Base-by-base conservation (phyloP, 2,888 invertebrate genomes). In the Eupithecia dodoneata region DNA sequence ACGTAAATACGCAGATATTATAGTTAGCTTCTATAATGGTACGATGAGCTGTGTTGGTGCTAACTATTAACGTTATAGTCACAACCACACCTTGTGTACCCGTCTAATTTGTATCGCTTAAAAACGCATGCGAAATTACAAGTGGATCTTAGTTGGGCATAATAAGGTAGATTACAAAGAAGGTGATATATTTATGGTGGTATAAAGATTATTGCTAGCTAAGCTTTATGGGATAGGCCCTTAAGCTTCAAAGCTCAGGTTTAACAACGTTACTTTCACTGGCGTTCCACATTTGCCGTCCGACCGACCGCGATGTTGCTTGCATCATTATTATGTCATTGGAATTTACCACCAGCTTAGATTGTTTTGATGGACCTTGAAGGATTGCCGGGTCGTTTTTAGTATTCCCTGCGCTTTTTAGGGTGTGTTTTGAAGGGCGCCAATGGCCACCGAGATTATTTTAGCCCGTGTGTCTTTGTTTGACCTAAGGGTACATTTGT, bases 291-390 rank as follows among this genome's bases (percentile, higher is more conserved):
- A 91, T 93, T 87, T 81, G 73, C 85, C 88, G 87, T 82, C 85
- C 87, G 83, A 86, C 82, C 84, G 84, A 85, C 84, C 83, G 86
- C 75, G 75, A 83, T 84, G 80, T 85, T 44, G 86, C 88, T 91
- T 92, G 91, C 92, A 90, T 92, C 92, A 93, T 86, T 86, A 84
- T 92, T 94, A 93, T 92, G 88, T 94, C 93, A 94, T 89, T 87
- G 90, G 90, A 88, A 89, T 91, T 88, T 87, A 78, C 86, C 85
- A 85, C 81, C 85, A 84, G 84, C 80, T 85, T 87, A 59, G 52
- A 67, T 73, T 85, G 85, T 84, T 83, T 79, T 75, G 77, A 76
- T 76, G 73, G 71, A 65, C 44, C 52, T 87, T 90, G 92, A 94
- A 93, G 93, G 93, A 91, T 92, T 30, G 10, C 30, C 63, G 30